Base-by-base conservation (phyloP, 2,113 vertebrate species). In the Odontophorus gujanensis region DNA sequence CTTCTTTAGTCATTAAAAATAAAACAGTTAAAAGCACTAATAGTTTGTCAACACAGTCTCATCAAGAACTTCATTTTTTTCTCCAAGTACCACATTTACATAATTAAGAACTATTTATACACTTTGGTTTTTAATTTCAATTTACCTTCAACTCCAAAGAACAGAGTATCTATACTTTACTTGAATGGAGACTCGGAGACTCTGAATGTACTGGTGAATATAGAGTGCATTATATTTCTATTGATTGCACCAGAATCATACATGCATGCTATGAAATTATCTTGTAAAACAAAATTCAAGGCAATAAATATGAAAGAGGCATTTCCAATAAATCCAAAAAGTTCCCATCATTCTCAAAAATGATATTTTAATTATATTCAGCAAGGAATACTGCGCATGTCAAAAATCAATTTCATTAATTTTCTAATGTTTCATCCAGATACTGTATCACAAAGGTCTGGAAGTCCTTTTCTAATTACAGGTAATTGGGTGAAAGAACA, bases 361-460 rank as follows among this genome's bases (percentile, higher is more conserved):
- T 47, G 4, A 28, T 89, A 47, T 76, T 95, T 89, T 71, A 80
- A 48, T 89, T 59, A 63, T 32, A 89, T 77, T 95, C 75, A 74
- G 19, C 22, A 22, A 82, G 45, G n/a, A 62, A 82, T 69, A 85
- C 25, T 47, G 51, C 4, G 8, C 34, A 93, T 68, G 72, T 74
- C 55, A 95, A 93, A 95, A 87, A 75, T 48, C 30, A 40, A 30
- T 91, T 92, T 81, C 50, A 88, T 95, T 91, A 82, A 81, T 95
- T 95, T 92, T 85, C 72, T 91, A 65, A 57, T 8, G 2, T 86
- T 95, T 89, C 61, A 78, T 88, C 79, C 73, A 75, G 43, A 65
- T 71, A 94, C 43, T 45, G 48, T 53, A 92, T 53, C 79, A 86
- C 51, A 81, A 91, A 90, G 61, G 76, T 72, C 82, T 97, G 65